Evolutionary conservation across 2,888 invertebrate genomes (phyloP).

Genomic region (Lathronympha strigana): DNA sequence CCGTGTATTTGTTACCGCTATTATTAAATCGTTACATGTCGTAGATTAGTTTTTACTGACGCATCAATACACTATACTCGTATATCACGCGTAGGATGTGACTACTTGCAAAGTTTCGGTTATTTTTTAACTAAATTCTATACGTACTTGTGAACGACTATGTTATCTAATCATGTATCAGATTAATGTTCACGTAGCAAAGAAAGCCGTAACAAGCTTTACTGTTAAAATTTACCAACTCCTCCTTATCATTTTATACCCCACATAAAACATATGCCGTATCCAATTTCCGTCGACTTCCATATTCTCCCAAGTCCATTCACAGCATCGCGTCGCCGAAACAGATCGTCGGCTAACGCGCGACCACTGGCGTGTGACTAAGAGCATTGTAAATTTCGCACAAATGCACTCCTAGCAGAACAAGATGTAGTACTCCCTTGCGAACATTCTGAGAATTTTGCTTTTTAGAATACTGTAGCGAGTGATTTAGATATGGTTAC

Average conservation of each 20-base stretch:
- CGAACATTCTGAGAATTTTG: constrained; percentile 39
- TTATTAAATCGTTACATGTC: no score
- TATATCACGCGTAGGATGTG: no score
- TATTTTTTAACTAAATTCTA: no score
- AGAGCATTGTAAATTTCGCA: constrained; percentile 81
- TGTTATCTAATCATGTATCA: no score
- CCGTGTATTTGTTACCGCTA: no score
- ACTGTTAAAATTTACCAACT: background rate
- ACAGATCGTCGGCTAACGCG: constrained; percentile 69
- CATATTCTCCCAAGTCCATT: constrained; percentile 39
- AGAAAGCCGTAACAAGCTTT: no score
- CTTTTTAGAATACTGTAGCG: constrained; percentile 11
- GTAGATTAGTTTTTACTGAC: no score
- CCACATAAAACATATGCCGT: constrained; percentile 40
- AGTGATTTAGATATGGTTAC: constrained; percentile 10
- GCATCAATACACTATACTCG: no score
- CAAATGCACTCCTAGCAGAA: constrained; percentile 54
- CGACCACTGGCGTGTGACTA: constrained; percentile 74
- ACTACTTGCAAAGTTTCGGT: no score
- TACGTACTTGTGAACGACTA: no score
- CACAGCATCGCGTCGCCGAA: constrained; percentile 45
- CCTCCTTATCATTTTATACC: background rate
- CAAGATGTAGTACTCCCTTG: constrained; percentile 61
- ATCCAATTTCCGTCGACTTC: constrained; percentile 46
- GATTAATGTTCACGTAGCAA: no score